Base-by-base conservation (phyloP, 1,140 invertebrate genomes). In the Calephelis nemesis region DNA sequence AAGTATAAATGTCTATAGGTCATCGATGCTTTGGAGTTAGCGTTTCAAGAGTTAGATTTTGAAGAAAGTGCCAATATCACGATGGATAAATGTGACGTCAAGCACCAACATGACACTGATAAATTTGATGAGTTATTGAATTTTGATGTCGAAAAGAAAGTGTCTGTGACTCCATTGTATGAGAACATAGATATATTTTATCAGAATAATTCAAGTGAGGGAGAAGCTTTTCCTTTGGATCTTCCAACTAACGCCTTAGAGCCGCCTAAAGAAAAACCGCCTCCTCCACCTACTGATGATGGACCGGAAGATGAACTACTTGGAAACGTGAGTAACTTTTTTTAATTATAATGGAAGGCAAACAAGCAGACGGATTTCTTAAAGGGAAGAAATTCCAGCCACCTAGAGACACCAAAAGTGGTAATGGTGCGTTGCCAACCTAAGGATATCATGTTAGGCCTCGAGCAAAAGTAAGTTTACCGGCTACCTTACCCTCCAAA, bases 201-300 rank as follows among this genome's bases (percentile, higher is more conserved):
- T 74, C 84, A 90, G 69, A 89, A 84, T 50, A 71, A 71, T 19
- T 74, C 76, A 11, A 79, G 82, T 52, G 82, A 84, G 7, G 70
- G 65, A 0, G 76, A 66, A 63, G 79, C 79, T 0, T 92, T 92
- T 69, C 85, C 92, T 54, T 72, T 92, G 64, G 92, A 92, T 69
- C 68, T 93, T 66, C 93, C 94, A 12, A 92, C 94, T 10, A 94
- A 93, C 67, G 94, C 92, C 63, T 79, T 96, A 73, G 95, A 96
- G 83, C 96, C 96, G 5, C 96, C 96, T 1, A 97, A 96, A 79
- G 96, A 96, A 79, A 97, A 97, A 85, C 96, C 96, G 58, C 96
- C 96, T 12, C 96, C 96, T n/a, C 96, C 96, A 15, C 96, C 96
- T 0, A 92, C 93, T 1, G 95, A 95, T 47, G 91, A 92, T 70